These are phyloP conservation scores for Pristionchus maxplancki DNA, from an alignment of 2,888 invertebrate species.

Conservation along the genomic window DNA sequence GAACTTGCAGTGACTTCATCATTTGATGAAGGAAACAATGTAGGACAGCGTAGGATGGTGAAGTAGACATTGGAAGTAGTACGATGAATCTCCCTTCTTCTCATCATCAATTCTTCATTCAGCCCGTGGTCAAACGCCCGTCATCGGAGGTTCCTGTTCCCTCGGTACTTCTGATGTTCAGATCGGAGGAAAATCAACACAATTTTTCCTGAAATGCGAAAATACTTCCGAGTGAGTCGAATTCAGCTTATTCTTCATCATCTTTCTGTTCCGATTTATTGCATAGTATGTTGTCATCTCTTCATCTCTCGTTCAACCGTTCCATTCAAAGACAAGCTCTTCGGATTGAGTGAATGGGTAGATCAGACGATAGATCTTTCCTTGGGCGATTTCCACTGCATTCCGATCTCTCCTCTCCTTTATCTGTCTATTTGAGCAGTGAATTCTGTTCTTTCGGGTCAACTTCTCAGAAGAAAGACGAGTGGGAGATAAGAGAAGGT, in stretches of 20 bases:
- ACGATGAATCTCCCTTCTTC: too few species aligned
- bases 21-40: neutral
- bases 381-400: neutral
- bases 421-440: slow-evolving; percentile 34
- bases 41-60: neutral
- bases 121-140: slow-evolving; percentile 69
- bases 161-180: slow-evolving; percentile 75
- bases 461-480: slow-evolving; percentile 9
- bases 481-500: slow-evolving; percentile 29
- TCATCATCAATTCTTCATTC: too few species aligned
- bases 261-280: neutral
- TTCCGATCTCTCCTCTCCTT: slow-evolving; percentile 39
- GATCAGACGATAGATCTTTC: neutral
- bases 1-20: neutral
- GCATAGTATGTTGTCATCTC: neutral
- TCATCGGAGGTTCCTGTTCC: slow-evolving; percentile 77
- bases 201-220: slow-evolving; percentile 76
- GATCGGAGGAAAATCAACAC: slow-evolving; percentile 77
- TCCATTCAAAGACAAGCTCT: neutral
- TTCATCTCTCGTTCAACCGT: neutral
- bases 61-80: too few species aligned
- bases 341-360: neutral
- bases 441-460: slow-evolving; percentile 44
- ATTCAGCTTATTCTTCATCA: neutral
- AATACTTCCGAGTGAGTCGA: slow-evolving; percentile 70